Conservation (phyloP, 2,113 vertebrate genomes). For the Turnix velox region DNA sequence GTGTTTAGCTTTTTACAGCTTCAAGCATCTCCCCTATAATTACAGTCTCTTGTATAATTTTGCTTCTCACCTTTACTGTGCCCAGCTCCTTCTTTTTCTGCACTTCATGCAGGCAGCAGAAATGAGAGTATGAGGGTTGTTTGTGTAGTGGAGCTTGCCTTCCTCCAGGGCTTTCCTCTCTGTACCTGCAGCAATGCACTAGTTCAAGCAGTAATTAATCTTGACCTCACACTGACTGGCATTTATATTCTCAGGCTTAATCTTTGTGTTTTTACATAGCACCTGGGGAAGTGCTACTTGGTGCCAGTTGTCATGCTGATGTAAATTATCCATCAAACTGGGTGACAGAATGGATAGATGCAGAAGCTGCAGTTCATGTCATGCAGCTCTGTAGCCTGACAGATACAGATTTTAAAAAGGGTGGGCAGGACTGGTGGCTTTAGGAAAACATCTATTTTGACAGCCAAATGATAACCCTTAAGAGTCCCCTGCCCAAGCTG, state of each 20-base stretch:
- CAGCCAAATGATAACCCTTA: fast-evolving
- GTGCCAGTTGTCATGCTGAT: fast-evolving
- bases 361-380: not conserved
- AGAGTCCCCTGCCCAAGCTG: fast-evolving
- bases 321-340: not conserved
- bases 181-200: not conserved
- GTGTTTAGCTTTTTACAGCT: not conserved
- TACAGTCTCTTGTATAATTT: fast-evolving
- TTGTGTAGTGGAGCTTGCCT: fast-evolving
- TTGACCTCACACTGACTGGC: not conserved
- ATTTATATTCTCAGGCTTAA: not conserved
- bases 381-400: not conserved
- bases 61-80: not conserved
- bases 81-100: not conserved
- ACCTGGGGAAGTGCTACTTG: not conserved
- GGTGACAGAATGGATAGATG: too few species aligned
- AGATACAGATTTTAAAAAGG: not conserved
- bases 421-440: not conserved
- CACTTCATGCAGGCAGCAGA: not conserved
- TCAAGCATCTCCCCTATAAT: not conserved
- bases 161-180: not conserved
- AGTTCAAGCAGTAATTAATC: not conserved
- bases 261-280: fast-evolving
- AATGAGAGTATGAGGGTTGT: fast-evolving
- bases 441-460: not conserved